These are phyloP conservation scores for Scolopax rusticola DNA, from an alignment of 2,797 vertebrate genomes.

Conservation along the genomic window DNA sequence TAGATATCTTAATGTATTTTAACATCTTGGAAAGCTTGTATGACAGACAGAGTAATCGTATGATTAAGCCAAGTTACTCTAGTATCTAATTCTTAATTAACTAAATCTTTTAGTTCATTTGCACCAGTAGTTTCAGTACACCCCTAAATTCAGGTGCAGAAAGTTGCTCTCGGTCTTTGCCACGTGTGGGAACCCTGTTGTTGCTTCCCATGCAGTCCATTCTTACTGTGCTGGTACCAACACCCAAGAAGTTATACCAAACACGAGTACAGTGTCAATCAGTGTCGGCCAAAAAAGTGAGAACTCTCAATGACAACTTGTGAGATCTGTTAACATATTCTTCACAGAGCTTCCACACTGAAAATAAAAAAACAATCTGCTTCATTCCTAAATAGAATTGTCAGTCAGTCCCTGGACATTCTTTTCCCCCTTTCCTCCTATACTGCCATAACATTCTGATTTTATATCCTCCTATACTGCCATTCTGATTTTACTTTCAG, in stretches of 20 bases:
- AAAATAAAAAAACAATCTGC: not conserved
- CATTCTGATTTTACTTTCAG: not conserved
- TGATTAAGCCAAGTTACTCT: not conserved
- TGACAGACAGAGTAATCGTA: not conserved
- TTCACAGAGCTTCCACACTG: not conserved
- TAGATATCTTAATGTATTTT: not conserved
- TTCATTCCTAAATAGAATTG: not conserved
- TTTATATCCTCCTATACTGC: not conserved
- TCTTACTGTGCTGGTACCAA: not conserved
- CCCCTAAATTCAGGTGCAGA: not conserved
- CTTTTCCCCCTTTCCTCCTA: not conserved
- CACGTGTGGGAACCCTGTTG: not conserved
- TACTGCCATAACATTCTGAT: not conserved
- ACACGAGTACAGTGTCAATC: fast-evolving
- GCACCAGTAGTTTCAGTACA: not conserved
- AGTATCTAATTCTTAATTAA: not conserved
- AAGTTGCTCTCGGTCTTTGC: not conserved
- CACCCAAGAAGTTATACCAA: not conserved
- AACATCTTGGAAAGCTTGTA: not conserved
- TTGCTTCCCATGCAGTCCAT: not conserved
- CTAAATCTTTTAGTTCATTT: not conserved
- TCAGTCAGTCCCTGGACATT: not conserved
- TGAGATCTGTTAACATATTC: not conserved
- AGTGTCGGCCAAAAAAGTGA: not conserved
- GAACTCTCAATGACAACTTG: not conserved